These are phyloP conservation scores for Agrotis segetum DNA, from an alignment of 2,888 invertebrate species.

Conservation along the genomic window DNA sequence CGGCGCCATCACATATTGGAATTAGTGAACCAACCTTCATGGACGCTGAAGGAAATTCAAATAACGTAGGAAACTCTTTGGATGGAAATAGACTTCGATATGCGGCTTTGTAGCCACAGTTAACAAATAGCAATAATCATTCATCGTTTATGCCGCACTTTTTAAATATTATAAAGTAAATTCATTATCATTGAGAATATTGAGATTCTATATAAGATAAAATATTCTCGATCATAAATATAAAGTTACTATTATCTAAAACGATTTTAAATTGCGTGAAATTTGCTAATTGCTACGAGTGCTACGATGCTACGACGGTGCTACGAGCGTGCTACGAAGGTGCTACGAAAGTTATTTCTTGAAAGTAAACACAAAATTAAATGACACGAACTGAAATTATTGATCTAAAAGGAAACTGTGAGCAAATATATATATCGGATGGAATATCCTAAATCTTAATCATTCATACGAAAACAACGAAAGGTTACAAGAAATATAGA, in stretches of 20 bases:
- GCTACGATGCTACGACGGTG: conserved; percentile 52
- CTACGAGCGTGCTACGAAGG: conserved; percentile 51
- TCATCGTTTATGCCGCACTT: too few species aligned
- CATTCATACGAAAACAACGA: conserved; percentile 22
- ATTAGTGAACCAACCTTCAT: conserved; percentile 51
- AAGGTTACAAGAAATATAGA: conserved; percentile 19
- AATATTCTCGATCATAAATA: not conserved
- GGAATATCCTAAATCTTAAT: not conserved
- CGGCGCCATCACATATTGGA: conserved; percentile 71
- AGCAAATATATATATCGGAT: not conserved
- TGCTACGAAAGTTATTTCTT: conserved; percentile 42
- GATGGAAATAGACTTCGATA: conserved; percentile 4
- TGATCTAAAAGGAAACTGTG: not conserved
- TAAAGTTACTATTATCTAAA: not conserved
- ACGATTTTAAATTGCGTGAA: not conserved
- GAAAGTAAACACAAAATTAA: not conserved
- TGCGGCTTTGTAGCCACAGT: not conserved
- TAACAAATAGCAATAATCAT: not conserved
- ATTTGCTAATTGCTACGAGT: conserved; percentile 20
- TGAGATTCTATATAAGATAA: too few species aligned
- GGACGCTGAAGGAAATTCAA: conserved; percentile 38
- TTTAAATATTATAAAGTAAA: too few species aligned
- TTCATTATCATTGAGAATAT: too few species aligned
- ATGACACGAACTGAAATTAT: not conserved
- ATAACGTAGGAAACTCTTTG: conserved; percentile 22